Conservation (phyloP, 1,140 invertebrate species). For the Araneus ventricosus region DNA sequence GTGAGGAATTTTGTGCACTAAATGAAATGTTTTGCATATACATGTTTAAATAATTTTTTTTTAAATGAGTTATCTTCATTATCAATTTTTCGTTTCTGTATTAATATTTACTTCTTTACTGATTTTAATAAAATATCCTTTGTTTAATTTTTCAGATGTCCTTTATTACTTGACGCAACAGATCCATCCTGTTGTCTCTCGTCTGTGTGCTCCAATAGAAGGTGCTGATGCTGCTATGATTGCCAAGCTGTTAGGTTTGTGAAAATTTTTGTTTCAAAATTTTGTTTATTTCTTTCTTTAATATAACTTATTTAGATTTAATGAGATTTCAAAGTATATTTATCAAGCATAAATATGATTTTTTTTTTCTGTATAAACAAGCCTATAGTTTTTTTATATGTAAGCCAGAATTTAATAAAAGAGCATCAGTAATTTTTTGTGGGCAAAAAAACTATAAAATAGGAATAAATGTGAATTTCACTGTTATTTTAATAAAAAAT, state of each 20-base stretch:
- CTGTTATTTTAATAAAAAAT: background rate
- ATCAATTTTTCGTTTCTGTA: background rate
- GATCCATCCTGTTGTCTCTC: slow-evolving; percentile 95
- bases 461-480: background rate
- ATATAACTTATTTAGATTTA: no score
- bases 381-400: no score
- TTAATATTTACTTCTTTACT: background rate
- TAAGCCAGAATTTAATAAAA: no score
- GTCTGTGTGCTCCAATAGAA: slow-evolving; percentile 97
- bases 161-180: slow-evolving; percentile 93
- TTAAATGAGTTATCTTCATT: background rate
- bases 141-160: slow-evolving; percentile 82
- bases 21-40: background rate
- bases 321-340: no score
- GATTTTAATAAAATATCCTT: background rate
- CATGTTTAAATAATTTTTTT: background rate
- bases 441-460: no score
- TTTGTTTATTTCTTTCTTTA: no score
- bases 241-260: slow-evolving; percentile 91
- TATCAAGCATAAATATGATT: no score
- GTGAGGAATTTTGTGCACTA: slow-evolving; percentile 76
- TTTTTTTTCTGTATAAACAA: no score
- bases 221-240: slow-evolving; percentile 94
- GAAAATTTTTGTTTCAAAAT: no score
- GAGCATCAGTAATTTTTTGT: no score